phyloP scores from a whole-genome alignment of 2,888 invertebrate species.

The Drosophila mettleri region DNA sequence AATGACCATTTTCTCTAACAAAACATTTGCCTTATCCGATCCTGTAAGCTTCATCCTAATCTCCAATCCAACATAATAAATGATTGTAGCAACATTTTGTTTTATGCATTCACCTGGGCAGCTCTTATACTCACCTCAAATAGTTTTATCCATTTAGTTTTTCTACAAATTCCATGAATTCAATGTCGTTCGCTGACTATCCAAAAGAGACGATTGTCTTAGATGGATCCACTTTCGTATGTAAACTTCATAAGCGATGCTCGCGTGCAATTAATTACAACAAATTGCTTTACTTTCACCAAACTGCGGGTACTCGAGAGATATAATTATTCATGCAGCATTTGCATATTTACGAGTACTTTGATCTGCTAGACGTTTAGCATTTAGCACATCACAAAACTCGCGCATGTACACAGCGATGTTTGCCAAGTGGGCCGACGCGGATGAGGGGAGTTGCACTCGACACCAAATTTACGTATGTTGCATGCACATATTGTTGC shows the following conservation, averaged over 20 bases:
- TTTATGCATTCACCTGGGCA: neutral
- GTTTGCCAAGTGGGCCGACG: neutral
- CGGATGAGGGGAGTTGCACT: conserved; percentile 15
- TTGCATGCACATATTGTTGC: conserved; percentile 60
- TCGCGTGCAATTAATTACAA: conserved; percentile 75
- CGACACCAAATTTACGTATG: conserved; percentile 56
- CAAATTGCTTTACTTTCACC: conserved; percentile 79
- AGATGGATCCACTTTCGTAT: conserved; percentile 28
- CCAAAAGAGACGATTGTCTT: conserved; percentile 8
- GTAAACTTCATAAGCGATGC: conserved; percentile 23
- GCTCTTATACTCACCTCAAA: conserved; percentile 29
- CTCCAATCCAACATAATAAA: neutral
- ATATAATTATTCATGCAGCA: conserved; percentile 51
- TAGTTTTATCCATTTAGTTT: conserved; percentile 36
- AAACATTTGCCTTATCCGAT: neutral
- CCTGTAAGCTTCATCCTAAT: neutral
- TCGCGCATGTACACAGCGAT: conserved; percentile 3
- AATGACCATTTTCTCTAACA: neutral
- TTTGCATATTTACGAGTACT: conserved; percentile 53
- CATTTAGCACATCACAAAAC: conserved; percentile 41
- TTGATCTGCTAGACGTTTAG: conserved; percentile 41
- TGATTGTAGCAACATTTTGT: neutral
- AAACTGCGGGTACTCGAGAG: conserved; percentile 38
- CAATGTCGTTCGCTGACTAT: conserved; percentile 15
- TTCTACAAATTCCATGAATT: conserved; percentile 9